phyloP scores from a whole-genome alignment of 2,797 vertebrate species.

The Fistularia tabacaria region DNA sequence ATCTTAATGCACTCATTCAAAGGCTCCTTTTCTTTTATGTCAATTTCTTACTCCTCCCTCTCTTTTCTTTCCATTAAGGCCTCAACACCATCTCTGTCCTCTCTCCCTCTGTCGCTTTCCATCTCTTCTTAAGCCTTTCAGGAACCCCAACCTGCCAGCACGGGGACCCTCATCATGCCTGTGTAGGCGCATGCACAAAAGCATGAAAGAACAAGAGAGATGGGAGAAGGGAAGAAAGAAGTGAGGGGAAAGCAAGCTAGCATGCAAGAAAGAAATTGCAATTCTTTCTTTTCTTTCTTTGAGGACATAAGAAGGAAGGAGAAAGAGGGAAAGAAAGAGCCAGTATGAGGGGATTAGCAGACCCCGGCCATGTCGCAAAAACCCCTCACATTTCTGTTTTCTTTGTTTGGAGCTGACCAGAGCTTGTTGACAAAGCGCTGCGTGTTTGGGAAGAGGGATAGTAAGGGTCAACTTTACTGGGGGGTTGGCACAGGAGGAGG shows the following conservation, averaged over 20 bases:
- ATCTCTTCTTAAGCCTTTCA: conserved; percentile 62
- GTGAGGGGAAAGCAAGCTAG: conserved; percentile 54
- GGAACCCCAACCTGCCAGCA: conserved; percentile 57
- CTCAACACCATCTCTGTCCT: conserved; percentile 40
- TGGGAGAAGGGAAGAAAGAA: conserved; percentile 57
- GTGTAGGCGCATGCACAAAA: conserved; percentile 73
- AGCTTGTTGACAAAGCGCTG: conserved; percentile 91
- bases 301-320: conserved; percentile 69
- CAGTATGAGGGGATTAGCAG: conserved; percentile 86
- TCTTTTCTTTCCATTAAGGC: conserved; percentile 52
- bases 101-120: conserved; percentile 36
- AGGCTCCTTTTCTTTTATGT: conserved; percentile 54
- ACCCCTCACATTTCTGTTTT: conserved; percentile 82
- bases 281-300: conserved; percentile 76
- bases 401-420: conserved; percentile 88
- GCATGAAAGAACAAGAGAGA: conserved; percentile 66
- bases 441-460: conserved; percentile 72
- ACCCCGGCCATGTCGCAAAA: conserved; percentile 85
- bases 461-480: conserved; percentile 73
- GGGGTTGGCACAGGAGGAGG: conserved; percentile 63
- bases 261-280: conserved; percentile 71
- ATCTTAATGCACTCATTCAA: conserved; percentile 62
- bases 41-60: conserved; percentile 58
- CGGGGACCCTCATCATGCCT: conserved; percentile 71
- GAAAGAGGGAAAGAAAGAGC: conserved; percentile 78